Evolutionary conservation across 2,113 vertebrate species (phyloP).

Genomic region (Petrocephalus zakoni): DNA sequence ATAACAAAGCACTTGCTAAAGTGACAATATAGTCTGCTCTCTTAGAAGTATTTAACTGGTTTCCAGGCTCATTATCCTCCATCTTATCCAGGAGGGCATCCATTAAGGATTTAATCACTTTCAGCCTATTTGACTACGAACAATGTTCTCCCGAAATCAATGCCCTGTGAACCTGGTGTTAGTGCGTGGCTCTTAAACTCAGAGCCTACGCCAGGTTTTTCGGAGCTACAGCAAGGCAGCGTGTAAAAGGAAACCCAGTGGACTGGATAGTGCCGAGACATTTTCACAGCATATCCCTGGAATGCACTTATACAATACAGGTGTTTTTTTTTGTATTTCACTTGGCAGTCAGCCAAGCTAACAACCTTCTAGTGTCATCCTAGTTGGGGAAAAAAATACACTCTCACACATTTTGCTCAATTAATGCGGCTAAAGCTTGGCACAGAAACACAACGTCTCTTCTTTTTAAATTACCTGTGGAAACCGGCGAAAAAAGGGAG

Average conservation of each 20-base stretch:
- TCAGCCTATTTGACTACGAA: slow-evolving; percentile 3
- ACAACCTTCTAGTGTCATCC: background rate
- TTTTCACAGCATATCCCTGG: background rate
- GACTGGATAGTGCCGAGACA: background rate
- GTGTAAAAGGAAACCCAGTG: background rate
- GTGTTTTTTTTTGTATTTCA: background rate
- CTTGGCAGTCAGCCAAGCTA: background rate
- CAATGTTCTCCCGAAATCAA: slow-evolving; percentile 13
- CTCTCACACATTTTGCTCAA: background rate
- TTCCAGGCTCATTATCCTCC: background rate
- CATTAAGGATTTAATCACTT: slow-evolving; percentile 22
- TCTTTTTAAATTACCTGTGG: background rate
- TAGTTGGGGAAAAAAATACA: background rate
- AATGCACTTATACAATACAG: background rate
- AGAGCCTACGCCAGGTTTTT: background rate
- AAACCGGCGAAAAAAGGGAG: background rate
- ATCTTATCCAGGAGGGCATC: background rate
- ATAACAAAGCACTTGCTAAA: background rate
- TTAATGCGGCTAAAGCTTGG: background rate
- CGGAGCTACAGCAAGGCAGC: background rate
- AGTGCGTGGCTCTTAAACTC: background rate
- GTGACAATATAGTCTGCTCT: slow-evolving; percentile 1
- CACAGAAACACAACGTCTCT: background rate
- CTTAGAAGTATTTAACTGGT: slow-evolving; percentile 1
- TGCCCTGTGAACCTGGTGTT: background rate